Percentiles rank a stretch among this genome's conserved stretches.
Conservation (phyloP, 1,140 invertebrate genomes). For the Heliconius congener region DNA sequence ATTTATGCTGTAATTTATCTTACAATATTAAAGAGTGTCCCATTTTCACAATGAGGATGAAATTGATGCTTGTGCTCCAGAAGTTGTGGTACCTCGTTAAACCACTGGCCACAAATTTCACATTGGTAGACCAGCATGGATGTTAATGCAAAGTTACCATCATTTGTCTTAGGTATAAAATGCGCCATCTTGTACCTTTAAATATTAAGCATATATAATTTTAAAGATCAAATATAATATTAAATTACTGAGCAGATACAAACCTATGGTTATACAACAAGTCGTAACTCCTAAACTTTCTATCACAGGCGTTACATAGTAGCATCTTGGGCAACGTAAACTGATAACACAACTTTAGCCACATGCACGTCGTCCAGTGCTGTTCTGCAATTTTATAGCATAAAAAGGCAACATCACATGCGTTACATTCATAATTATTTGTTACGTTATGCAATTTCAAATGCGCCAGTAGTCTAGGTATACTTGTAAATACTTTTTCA, state of each 20-base stretch:
- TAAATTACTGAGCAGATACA: not conserved
- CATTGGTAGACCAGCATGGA: conserved; percentile 63
- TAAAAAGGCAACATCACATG: conserved; percentile 62
- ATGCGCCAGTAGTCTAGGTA: conserved; percentile 70
- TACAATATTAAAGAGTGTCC: conserved; percentile 29
- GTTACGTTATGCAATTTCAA: conserved; percentile 59
- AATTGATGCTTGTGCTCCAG: conserved; percentile 60
- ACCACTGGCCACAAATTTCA: conserved; percentile 67
- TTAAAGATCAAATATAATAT: not conserved
- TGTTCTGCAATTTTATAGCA: conserved; percentile 68
- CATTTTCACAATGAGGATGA: conserved; percentile 46
- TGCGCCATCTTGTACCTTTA: conserved; percentile 69
- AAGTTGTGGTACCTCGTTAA: conserved; percentile 49
- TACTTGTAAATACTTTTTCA: conserved; percentile 74
- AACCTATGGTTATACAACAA: conserved; percentile 77
- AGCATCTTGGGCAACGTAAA: conserved; percentile 72
- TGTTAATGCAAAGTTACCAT: conserved; percentile 43
- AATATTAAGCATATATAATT: conserved; percentile 19
- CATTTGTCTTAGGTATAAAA: conserved; percentile 60
- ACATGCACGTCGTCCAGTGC: conserved; percentile 70
- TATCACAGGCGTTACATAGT: conserved; percentile 73
- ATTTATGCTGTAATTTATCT: not conserved
- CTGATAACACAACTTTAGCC: conserved; percentile 63
- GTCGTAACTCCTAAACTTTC: conserved; percentile 76
- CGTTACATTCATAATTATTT: conserved; percentile 73